Conservation (phyloP, 2,113 vertebrate species). For the Mus musculus region GRCm39 chr16:61433501-61434000, state of each 20-base stretch:
- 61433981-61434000: background rate
- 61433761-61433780: background rate
- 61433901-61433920: background rate
- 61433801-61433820: background rate
- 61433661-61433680: background rate
- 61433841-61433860: background rate
- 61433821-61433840: background rate
- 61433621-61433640: background rate
- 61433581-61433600: background rate
- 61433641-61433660: background rate
- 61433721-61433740: background rate
- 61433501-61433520: background rate
- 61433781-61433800: background rate
- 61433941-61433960: background rate
- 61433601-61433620: background rate
- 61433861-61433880: background rate
- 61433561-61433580: background rate
- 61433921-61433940: background rate
- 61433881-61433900: background rate
- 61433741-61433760: background rate
- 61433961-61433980: background rate
- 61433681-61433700: background rate
- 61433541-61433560: background rate
- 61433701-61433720: background rate
- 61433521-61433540: background rate